Evolutionary conservation across 2,797 vertebrate species (phyloP), one percentile per base, ranked within the genome.

Genomic region (Crypturellus tataupa): DNA sequence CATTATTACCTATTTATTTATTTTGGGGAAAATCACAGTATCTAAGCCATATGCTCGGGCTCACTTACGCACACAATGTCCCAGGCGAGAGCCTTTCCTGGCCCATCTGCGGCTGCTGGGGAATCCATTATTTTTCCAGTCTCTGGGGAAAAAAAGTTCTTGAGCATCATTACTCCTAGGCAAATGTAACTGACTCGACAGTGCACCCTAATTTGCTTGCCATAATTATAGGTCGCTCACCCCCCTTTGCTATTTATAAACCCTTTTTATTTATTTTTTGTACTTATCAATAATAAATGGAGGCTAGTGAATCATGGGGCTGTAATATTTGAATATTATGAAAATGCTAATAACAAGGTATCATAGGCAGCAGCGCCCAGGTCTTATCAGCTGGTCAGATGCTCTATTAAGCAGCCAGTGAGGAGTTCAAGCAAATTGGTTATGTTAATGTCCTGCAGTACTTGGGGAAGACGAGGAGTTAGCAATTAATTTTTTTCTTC

Each of bases 221-320:
- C 98, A 95, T 99, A 99, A 99, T 99, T 99, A 99, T 99, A 99
- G 99, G 99, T 99, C 98, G 93, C 97, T 99, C 98, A 99, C 99
- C 98, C 98, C 97, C 94, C 98, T 99, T 99, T 99, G 98, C 99
- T 98, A 99, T 99, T 98, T 99, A 98, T 98, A 98, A 98, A 98
- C 98, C 98, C 98, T 98, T 98, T 96, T 95, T 96, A 96, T 96
- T 95, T 96, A 96, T 97, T 96, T 98, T 98, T 98, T 99, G 98
- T 99, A 99, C 98, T 99, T 99, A 99, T 99, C 99, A 99, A 99
- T 99, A 99, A 99, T 99, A 98, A 99, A 99, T 99, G 98, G 98
- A 98, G 98, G 97, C 97, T 97, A 94, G 97, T 98, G 98, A 98
- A 98, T 98, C 98, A 98, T 93, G 90, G 96, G 23, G 97, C 98